Evolutionary conservation across 1,140 invertebrate species (phyloP), one percentile per base, ranked within the genome.

Genomic region (Formica selysi): DNA sequence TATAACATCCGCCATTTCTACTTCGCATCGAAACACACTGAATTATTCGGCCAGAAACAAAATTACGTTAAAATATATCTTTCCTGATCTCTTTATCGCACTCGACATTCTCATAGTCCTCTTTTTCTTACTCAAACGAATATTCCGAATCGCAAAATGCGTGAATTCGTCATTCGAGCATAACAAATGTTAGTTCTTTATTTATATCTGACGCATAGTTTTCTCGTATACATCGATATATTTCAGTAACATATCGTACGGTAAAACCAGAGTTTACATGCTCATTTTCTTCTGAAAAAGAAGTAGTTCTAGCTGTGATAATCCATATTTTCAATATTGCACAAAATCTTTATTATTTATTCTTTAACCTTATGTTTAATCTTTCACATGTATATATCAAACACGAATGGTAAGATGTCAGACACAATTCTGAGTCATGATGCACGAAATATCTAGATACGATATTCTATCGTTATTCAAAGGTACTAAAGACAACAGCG

Each of bases 1-100:
- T 92, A 94, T 89, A 94, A 74, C 87, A 93, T 93, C 92, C 93
- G 94, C 94, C 94, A 94, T 94, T 93, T 92, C 91, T 91, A 73
- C 13, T 89, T 70, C 89, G 92, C 91, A 90, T 93, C 92, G 93
- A 94, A 94, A 94, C 91, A 93, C 51, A 41, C 54, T 74, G 13
- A 85, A 87, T 78, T 86, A 83, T 67, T 64, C 54, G 68, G 76
- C 59, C 92, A 81, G 89, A 87, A 90, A 22, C 13, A 7, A 79
- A 68, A 57, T 68, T 68, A 19, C 29, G 26, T 19, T 3, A 57
- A 68, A 51, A 68, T 22, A 22, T 32, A 32, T 61, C 10, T 79
- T 22, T 59, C 7, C 57, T 29, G 29, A 61, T 32, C 38, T 44
- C 51, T 4, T 11, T 68, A 3, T 41, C 38, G 1, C 76, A 48